Conservation (phyloP, 2,888 invertebrate species). For the Acleris holmiana region DNA sequence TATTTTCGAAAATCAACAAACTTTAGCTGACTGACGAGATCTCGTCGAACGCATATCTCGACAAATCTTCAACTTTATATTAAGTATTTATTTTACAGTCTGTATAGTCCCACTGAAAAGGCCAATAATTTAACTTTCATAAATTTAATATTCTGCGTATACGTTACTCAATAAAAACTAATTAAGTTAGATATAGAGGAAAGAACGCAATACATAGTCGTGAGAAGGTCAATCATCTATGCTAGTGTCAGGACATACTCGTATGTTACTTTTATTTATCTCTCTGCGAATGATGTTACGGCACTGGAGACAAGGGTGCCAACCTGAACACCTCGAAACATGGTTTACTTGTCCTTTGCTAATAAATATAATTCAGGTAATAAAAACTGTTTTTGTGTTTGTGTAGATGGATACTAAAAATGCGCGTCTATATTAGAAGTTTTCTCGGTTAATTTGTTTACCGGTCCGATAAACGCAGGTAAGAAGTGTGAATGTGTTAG, state of each 20-base stretch:
- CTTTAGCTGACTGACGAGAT: too few species aligned
- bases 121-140: too few species aligned
- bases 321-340: conserved; percentile 25
- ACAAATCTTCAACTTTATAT: too few species aligned
- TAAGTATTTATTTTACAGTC: too few species aligned
- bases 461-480: neutral
- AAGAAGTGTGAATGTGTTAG: too few species aligned
- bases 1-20: too few species aligned
- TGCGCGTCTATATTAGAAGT: neutral
- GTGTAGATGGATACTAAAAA: neutral
- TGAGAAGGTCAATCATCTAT: conserved; percentile 17
- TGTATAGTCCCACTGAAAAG: too few species aligned
- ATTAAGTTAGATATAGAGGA: neutral
- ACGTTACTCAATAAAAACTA: neutral
- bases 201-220: conserved; percentile 4
- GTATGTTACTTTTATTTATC: conserved; percentile 11
- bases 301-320: conserved; percentile 27
- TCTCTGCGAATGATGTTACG: conserved; percentile 5
- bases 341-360: conserved; percentile 19
- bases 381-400: neutral
- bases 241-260: conserved; percentile 19
- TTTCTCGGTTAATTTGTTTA: neutral
- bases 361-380: conserved; percentile 1
- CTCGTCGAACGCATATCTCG: too few species aligned
- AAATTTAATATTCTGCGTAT: too few species aligned